Percentiles rank a stretch among this genome's conserved stretches.
These are phyloP conservation scores for Lasioglossum villosulum DNA, from an alignment of 2,888 invertebrate species.

Conservation along the genomic window DNA sequence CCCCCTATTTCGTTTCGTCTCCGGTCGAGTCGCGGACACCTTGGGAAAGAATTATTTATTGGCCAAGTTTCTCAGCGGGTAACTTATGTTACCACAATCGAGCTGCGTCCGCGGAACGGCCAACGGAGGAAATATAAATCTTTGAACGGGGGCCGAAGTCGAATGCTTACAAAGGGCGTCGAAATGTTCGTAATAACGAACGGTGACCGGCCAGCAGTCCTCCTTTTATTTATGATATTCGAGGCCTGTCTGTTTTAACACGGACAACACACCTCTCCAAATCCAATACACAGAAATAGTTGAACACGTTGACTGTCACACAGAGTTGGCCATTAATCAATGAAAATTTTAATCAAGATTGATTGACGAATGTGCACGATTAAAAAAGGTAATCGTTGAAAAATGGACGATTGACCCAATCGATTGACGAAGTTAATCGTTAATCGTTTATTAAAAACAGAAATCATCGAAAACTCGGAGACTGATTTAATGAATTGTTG, in stretches of 20 bases:
- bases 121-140: conserved; percentile 54
- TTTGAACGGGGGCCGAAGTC: conserved; percentile 19
- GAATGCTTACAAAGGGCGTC: conserved; percentile 45
- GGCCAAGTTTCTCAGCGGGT: conserved; percentile 70
- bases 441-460: too few relatives aligned
- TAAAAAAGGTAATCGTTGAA: too few relatives aligned
- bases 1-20: conserved; percentile 39
- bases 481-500: too few relatives aligned
- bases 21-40: conserved; percentile 56
- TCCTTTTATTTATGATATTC: conserved; percentile 39
- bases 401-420: too few relatives aligned
- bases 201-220: background rate
- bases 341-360: too few relatives aligned
- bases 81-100: conserved; percentile 69
- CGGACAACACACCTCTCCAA: background rate
- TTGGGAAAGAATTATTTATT: conserved; percentile 74
- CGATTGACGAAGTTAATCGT: too few relatives aligned
- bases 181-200: conserved; percentile 44
- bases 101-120: conserved; percentile 44
- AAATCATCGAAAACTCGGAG: too few relatives aligned
- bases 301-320: too few relatives aligned
- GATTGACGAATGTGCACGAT: too few relatives aligned
- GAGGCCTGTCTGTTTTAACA: background rate
- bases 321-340: too few relatives aligned
- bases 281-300: background rate